These are phyloP conservation scores for Iselma pallidipennis DNA, from an alignment of 2,888 invertebrate genomes.

Conservation along the genomic window DNA sequence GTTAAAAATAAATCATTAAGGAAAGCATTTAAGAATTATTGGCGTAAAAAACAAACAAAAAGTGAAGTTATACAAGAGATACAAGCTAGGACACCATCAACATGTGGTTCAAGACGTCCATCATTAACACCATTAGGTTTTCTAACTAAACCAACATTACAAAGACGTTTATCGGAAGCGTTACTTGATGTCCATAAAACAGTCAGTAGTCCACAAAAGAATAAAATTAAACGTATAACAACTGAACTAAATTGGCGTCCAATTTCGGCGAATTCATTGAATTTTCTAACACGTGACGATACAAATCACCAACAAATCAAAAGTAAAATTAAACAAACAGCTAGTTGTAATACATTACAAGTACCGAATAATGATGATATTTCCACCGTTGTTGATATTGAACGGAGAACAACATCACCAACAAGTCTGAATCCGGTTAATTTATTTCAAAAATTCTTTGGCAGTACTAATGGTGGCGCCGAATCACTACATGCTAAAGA, in stretches of 20 bases:
- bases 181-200: conserved; percentile 56
- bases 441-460: conserved; percentile 64
- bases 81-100: conserved; percentile 78
- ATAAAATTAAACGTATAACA: conserved; percentile 57
- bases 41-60: conserved; percentile 77
- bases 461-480: conserved; percentile 42
- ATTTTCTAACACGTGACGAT: conserved; percentile 44
- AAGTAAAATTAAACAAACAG: conserved; percentile 63
- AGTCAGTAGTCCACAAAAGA: conserved; percentile 38
- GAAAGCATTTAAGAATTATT: conserved; percentile 75
- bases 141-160: conserved; percentile 59
- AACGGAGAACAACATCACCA: conserved; percentile 32
- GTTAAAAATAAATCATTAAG: conserved; percentile 72
- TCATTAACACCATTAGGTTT: conserved; percentile 61
- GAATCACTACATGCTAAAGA: conserved; percentile 36
- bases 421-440: conserved; percentile 61
- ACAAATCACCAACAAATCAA: conserved; percentile 40
- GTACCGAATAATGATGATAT: conserved; percentile 59
- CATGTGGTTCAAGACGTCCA: conserved; percentile 74
- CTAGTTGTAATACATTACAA: conserved; percentile 72
- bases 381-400: conserved; percentile 51
- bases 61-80: conserved; percentile 80
- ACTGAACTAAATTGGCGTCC: conserved; percentile 61
- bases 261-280: conserved; percentile 51
- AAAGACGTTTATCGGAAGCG: conserved; percentile 63